Evolutionary conservation across 1,140 invertebrate species (phyloP).

Genomic region (Drepana arcuata): DNA sequence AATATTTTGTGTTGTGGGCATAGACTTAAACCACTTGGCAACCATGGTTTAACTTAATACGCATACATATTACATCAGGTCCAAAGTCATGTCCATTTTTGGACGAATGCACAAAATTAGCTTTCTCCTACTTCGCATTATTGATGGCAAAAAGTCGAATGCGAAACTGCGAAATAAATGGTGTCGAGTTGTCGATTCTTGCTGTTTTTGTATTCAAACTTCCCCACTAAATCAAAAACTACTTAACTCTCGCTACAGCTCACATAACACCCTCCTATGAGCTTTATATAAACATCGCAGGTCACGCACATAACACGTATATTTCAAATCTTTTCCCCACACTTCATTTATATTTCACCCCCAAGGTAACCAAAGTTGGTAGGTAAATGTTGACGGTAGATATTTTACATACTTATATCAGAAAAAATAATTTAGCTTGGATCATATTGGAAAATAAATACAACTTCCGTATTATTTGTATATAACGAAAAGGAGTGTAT

Average conservation of each 20-base stretch:
- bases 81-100: constrained; percentile 32
- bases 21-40: too few relatives aligned
- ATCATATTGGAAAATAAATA: too few relatives aligned
- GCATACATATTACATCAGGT: not conserved
- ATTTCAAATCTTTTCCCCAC: not conserved
- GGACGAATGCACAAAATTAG: constrained; percentile 28
- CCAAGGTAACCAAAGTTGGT: not conserved
- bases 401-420: too few relatives aligned
- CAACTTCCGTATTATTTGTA: too few relatives aligned
- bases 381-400: not conserved
- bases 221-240: constrained; percentile 41
- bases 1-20: too few relatives aligned
- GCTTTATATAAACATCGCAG: not conserved
- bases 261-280: not conserved
- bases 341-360: not conserved
- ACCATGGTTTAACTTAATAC: too few relatives aligned
- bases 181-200: constrained; percentile 32
- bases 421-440: too few relatives aligned
- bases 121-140: constrained; percentile 26
- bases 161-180: constrained; percentile 40
- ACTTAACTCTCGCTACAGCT: constrained; percentile 10
- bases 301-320: not conserved
- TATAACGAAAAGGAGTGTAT: too few relatives aligned
- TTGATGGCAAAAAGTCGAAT: constrained; percentile 30
- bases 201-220: constrained; percentile 42